A percentile compares a stretch with the other conserved stretches of the same genome.
phyloP scores from a whole-genome alignment of 1,140 invertebrate genomes.

The Bombus terrestris region DNA sequence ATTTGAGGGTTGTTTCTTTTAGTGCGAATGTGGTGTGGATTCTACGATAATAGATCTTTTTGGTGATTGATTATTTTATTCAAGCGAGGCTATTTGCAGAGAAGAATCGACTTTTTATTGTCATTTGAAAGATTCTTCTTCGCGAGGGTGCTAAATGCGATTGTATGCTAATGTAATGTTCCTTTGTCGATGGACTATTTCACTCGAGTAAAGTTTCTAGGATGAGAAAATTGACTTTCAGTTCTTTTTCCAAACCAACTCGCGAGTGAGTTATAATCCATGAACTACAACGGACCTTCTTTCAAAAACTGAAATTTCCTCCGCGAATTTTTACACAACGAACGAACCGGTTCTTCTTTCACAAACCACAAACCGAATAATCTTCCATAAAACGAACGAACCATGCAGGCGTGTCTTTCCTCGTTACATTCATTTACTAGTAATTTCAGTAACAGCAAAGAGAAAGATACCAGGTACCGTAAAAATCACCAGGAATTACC shows the following conservation, averaged over 20 bases:
- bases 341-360: no score
- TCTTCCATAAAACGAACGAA: no score
- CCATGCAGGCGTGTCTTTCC: no score
- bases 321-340: neutral
- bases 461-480: neutral
- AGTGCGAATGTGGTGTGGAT: neutral
- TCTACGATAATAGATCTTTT: neutral
- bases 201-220: no score
- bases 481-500: neutral
- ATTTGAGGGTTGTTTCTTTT: no score
- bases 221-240: no score
- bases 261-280: neutral
- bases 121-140: neutral
- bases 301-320: neutral
- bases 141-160: neutral
- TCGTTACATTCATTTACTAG: no score
- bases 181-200: no score
- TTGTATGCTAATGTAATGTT: neutral
- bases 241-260: no score
- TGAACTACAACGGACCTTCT: neutral
- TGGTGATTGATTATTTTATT: neutral
- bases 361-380: no score
- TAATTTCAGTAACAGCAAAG: neutral
- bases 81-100: neutral
- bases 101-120: neutral